Evolutionary conservation across 2,113 vertebrate genomes (phyloP).

Genomic region (Thinocorus orbignyianus): DNA sequence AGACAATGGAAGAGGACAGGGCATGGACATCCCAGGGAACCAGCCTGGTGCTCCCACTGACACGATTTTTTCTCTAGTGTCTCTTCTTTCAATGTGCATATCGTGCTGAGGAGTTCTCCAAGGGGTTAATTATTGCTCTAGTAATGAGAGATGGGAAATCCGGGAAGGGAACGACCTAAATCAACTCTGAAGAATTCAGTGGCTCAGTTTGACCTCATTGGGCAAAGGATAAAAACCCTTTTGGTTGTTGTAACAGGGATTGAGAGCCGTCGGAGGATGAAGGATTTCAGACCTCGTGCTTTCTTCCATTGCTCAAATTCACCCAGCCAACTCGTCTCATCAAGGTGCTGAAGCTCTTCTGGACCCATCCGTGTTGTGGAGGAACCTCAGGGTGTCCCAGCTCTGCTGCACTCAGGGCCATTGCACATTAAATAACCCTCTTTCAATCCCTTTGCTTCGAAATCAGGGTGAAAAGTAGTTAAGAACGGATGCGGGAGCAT

Average conservation of each 20-base stretch:
- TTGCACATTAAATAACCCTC: neutral
- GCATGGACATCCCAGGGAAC: neutral
- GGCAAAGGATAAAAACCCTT: neutral
- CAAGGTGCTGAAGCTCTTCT: neutral
- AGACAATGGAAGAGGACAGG: neutral
- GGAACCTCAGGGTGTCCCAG: neutral
- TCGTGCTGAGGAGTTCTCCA: neutral
- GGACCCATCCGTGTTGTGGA: neutral
- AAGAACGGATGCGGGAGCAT: neutral
- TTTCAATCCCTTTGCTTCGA: neutral
- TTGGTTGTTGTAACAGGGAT: neutral
- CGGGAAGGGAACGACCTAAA: neutral
- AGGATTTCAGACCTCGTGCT: neutral
- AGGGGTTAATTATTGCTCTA: neutral
- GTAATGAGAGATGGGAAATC: neutral
- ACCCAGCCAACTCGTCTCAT: neutral
- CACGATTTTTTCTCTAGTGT: neutral
- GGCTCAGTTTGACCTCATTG: neutral
- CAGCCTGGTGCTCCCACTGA: neutral
- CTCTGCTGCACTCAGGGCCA: rapidly evolving
- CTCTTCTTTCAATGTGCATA: neutral
- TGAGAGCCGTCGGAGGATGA: neutral
- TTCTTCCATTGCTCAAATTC: neutral
- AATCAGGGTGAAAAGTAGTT: neutral
- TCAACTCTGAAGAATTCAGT: neutral